Conservation (phyloP, 2,888 invertebrate genomes). For the Agrilus mali region DNA sequence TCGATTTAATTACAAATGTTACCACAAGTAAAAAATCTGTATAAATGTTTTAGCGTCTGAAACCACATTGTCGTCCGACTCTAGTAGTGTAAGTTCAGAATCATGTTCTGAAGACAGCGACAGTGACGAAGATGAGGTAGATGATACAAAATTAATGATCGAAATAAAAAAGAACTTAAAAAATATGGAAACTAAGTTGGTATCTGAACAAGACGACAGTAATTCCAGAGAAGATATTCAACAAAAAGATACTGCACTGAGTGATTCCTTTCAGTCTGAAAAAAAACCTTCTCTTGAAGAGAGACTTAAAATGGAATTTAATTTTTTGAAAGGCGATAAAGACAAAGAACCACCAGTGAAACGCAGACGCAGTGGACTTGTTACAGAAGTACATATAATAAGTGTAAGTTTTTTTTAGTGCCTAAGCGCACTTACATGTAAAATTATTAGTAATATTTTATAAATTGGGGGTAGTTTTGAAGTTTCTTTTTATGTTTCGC, state of each 20-base stretch:
- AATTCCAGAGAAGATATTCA: slow-evolving; percentile 21
- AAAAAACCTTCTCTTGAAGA: slow-evolving; percentile 23
- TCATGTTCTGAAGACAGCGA: slow-evolving; percentile 36
- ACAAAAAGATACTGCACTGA: slow-evolving; percentile 7
- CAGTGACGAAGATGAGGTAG: slow-evolving; percentile 21
- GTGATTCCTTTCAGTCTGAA: slow-evolving; percentile 14
- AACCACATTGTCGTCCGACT: slow-evolving; percentile 29
- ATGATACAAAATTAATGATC: slow-evolving; percentile 28
- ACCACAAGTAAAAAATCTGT: no score
- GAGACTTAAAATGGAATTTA: slow-evolving; percentile 25
- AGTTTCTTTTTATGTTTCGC: no score
- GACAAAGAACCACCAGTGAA: slow-evolving; percentile 23
- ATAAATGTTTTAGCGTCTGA: slow-evolving; percentile 24
- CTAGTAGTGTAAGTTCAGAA: slow-evolving; percentile 33
- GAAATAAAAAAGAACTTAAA: slow-evolving; percentile 27
- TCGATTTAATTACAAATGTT: neutral
- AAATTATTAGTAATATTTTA: no score
- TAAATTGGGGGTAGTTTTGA: no score
- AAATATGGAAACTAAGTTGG: slow-evolving; percentile 22
- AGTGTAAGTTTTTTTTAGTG: slow-evolving; percentile 39
- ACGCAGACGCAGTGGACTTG: slow-evolving; percentile 41
- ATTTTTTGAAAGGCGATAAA: slow-evolving; percentile 18
- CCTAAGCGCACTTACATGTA: slow-evolving; percentile 7
- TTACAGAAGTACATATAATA: slow-evolving; percentile 47
- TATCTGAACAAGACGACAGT: slow-evolving; percentile 21